These are phyloP conservation scores for Cepaea nemoralis DNA, from an alignment of 1,140 invertebrate genomes.

Conservation along the genomic window DNA sequence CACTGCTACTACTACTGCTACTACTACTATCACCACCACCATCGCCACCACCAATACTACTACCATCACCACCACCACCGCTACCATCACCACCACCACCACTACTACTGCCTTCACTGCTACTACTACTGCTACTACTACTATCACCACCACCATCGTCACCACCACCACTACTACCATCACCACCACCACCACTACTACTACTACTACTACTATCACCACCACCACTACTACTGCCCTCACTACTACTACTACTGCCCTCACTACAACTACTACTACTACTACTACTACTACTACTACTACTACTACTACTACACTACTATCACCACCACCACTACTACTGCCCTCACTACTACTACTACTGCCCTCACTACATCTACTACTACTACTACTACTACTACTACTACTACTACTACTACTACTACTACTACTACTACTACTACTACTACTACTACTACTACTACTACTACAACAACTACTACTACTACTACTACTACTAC, in stretches of 20 bases:
- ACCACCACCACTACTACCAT: too few species aligned
- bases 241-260: conserved; percentile 13
- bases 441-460: conserved; percentile 3
- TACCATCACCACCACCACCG: too few species aligned
- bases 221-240: too few species aligned
- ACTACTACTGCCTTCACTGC: background rate
- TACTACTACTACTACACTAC: conserved; percentile 8
- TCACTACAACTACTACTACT: background rate
- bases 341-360: background rate
- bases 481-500: too few species aligned
- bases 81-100: background rate
- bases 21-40: too few species aligned
- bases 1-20: too few species aligned
- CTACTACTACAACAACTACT: background rate
- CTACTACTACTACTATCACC: too few species aligned
- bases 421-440: conserved; percentile 1
- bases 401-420: conserved; percentile 17
- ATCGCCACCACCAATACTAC: too few species aligned
- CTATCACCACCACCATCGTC: background rate
- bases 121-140: conserved; percentile 2
- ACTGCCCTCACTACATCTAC: background rate
- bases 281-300: conserved; percentile 22
- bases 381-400: conserved; percentile 22
- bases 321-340: background rate
- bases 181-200: too few species aligned